Evolutionary conservation across 2,888 invertebrate species (phyloP), one percentile per base, ranked within the genome.

Genomic region (Brachypalpus laphriformis): DNA sequence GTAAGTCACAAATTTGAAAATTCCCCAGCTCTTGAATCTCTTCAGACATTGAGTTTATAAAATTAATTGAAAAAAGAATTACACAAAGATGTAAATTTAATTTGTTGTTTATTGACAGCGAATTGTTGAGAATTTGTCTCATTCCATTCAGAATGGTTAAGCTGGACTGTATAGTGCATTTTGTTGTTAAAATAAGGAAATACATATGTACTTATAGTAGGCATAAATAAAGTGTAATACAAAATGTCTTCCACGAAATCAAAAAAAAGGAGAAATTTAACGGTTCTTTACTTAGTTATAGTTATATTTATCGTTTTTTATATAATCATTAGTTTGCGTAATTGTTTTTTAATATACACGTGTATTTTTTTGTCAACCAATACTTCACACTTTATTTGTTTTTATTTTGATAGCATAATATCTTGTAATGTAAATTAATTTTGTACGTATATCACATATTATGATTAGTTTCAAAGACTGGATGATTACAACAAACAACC

Each of bases 211-310:
- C n/a, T n/a, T n/a, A 22, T 16, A 56, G 16, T 72, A 37, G 40
- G 31, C 31, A 25, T 57, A 37, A 37, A 47, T 25, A 68, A 49
- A n/a, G 40, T 5, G 57, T 78, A 56, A 74, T 70, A 45, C 14
- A 65, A 63, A 49, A 45, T 66, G 85, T 85, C 85, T 85, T 85
- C 85, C 85, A 81, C 7, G 77, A 70, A 71, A 59, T 49, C 28
- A 61, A 28, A 61, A 61, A 51, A 42, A 66, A 22, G 40, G 34
- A 63, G 40, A 28, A 63, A 49, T n/a, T 63, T 45, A 75, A 85
- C 28, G 81, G 85, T 85, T 81, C 81, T 85, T 76, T 65, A 76
- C 56, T 47, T 78, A 77, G 70, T 63, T 59, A 18, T 71, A 81
- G 66, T 18, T 47, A 71, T 85, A 81, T 71, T 81, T 75, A 81